Base-by-base conservation (phyloP, 2,888 invertebrate genomes). In the Lasius fuliginosus region DNA sequence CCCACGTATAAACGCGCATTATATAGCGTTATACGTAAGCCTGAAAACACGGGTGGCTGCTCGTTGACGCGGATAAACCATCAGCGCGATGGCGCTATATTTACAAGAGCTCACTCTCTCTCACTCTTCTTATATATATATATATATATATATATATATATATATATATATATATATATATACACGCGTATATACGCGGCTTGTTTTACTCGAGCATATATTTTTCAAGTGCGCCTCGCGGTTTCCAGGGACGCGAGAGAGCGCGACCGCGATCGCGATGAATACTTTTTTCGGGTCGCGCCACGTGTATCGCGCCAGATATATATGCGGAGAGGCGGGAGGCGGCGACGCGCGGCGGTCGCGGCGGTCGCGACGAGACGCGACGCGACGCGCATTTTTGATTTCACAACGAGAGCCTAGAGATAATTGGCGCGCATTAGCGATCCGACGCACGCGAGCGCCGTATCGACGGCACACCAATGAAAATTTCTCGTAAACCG, bases 41-140 rank as follows among this genome's bases (percentile, higher is more conserved):
- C 85, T 86, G 90, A 85, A 90, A 88, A 86, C 89, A 86, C 87
- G 88, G 60, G 83, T 83, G 82, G 84, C 87, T 56, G 83, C 84
- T 87, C 85, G 90, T 90, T 86, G 85, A 87, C 90, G 89, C 87
- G 85, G 86, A 90, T 87, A 89, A 90, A 86, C 87, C 85, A 84
- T 81, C 90, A 82, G 69, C 82, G 46, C 83, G 83, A 85, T 86
- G 83, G 79, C 82, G 89, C 79, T 87, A 71, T 89, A 89, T 89
- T 89, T 90, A 88, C 87, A 85, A 83, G 87, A 49, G 49, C 18
- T 77, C 75, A 56, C 42, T n/a, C 49, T 46, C 30, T 33, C 56
- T 18, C 46, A 30, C 46, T 62, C 40, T 58, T 11, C 33, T 18
- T 60, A 9, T 23, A 9, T 65, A 15, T 33, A 9, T 23, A 9